Evolutionary conservation across 2,797 vertebrate species (phyloP).

Genomic region (Chiloscyllium punctatum): DNA sequence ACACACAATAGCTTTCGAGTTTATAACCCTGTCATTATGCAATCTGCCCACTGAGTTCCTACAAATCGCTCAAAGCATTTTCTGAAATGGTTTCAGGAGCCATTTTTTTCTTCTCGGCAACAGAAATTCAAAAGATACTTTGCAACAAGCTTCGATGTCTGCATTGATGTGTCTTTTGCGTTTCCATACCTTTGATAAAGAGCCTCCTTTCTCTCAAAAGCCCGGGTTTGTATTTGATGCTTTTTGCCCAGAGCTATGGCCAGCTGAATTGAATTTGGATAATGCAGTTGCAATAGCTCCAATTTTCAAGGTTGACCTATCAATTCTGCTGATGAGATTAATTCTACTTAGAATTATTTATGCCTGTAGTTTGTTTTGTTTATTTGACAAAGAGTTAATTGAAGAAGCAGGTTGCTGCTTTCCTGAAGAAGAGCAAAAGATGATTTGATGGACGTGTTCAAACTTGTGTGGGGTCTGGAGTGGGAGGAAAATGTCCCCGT

Average conservation of each 20-base stretch:
- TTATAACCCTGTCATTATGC: background rate
- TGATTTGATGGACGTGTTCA: too few relatives aligned
- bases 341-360: background rate
- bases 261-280: background rate
- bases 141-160: background rate
- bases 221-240: background rate
- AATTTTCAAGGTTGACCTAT: background rate
- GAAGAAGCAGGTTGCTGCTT: too few relatives aligned
- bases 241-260: background rate
- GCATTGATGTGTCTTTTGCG: background rate
- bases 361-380: background rate
- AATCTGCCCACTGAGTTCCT: background rate
- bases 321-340: background rate
- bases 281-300: background rate
- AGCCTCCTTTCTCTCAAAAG: background rate
- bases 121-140: background rate
- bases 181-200: background rate
- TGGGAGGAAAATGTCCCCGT: too few relatives aligned
- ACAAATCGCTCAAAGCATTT: background rate
- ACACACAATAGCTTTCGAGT: background rate
- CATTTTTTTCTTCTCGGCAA: background rate
- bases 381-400: too few relatives aligned
- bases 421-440: too few relatives aligned
- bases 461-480: too few relatives aligned
- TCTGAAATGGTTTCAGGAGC: background rate